phyloP scores from a whole-genome alignment of 1,140 invertebrate genomes.

The Nasonia giraulti region DNA sequence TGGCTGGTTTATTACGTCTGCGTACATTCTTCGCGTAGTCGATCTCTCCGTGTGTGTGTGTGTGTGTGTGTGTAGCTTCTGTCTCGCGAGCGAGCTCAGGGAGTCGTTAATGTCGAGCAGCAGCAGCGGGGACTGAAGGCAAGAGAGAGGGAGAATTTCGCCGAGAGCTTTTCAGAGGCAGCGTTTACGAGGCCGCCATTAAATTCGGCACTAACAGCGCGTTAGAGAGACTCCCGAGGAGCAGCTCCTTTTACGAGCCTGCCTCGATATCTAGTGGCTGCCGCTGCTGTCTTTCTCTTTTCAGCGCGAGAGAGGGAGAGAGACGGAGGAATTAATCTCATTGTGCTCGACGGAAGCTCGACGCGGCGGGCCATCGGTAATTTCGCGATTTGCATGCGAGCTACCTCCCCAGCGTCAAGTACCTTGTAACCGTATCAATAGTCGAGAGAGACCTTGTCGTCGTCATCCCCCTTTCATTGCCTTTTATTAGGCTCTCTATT shows the following conservation, averaged over 20 bases:
- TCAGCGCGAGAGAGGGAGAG: not conserved
- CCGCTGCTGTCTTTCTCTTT: not conserved
- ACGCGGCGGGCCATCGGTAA: not conserved
- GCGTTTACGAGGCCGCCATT: constrained; percentile 56
- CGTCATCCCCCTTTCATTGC: not conserved
- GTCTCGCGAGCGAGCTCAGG: not conserved
- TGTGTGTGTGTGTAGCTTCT: not conserved
- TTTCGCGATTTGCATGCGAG: constrained; percentile 33
- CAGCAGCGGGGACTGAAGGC: not conserved
- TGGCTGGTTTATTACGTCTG: constrained; percentile 39
- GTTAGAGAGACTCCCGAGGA: constrained; percentile 53
- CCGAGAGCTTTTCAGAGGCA: constrained; percentile 29
- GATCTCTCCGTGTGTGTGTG: not conserved
- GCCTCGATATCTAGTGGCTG: constrained; percentile 6
- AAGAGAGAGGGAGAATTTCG: constrained; percentile 30
- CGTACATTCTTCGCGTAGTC: constrained; percentile 30
- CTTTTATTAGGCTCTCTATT: not conserved
- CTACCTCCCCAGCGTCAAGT: not conserved
- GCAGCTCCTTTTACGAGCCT: constrained; percentile 56
- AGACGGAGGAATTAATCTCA: constrained; percentile 28
- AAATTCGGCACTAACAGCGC: constrained; percentile 57
- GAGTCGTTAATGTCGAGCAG: constrained; percentile 37
- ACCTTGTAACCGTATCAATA: constrained; percentile 11
- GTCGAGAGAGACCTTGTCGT: not conserved
- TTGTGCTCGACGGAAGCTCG: not conserved